Conservation (phyloP, 2,113 vertebrate genomes). For the Megaptera novaeangliae region DNA sequence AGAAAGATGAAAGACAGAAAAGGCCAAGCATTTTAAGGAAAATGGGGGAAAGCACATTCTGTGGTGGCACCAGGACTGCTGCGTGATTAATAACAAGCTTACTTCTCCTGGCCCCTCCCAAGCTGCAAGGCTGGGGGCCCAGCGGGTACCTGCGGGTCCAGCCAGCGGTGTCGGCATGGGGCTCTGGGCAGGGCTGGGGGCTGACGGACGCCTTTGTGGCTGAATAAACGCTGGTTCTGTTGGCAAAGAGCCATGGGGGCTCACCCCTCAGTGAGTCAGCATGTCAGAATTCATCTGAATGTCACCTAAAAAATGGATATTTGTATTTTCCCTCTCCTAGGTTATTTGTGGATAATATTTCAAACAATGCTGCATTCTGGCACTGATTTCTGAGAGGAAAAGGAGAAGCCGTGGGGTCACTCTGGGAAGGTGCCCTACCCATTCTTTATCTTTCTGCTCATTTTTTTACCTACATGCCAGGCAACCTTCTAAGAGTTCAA, state of each 20-base stretch:
- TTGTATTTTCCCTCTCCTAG: neutral
- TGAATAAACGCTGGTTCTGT: neutral
- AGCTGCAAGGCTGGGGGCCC: neutral
- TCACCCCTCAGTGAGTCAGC: neutral
- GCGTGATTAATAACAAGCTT: fast-evolving
- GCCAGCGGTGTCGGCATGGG: fast-evolving
- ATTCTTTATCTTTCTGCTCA: neutral
- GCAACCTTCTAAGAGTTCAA: neutral
- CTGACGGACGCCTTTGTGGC: neutral
- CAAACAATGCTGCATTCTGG: neutral
- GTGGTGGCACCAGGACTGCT: fast-evolving
- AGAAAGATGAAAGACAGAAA: neutral
- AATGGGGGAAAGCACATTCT: fast-evolving
- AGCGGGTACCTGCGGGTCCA: fast-evolving
- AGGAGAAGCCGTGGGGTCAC: fast-evolving
- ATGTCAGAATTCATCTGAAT: neutral
- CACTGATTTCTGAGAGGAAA: neutral
- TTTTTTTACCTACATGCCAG: neutral
- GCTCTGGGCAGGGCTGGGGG: neutral
- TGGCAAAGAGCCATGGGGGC: neutral
- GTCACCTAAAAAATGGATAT: fast-evolving
- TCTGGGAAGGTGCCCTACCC: fast-evolving
- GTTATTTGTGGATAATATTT: neutral
- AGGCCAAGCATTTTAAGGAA: neutral
- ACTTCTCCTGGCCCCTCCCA: fast-evolving